Conservation (phyloP, 2,888 invertebrate species). For the Aproaerema taeniolella region DNA sequence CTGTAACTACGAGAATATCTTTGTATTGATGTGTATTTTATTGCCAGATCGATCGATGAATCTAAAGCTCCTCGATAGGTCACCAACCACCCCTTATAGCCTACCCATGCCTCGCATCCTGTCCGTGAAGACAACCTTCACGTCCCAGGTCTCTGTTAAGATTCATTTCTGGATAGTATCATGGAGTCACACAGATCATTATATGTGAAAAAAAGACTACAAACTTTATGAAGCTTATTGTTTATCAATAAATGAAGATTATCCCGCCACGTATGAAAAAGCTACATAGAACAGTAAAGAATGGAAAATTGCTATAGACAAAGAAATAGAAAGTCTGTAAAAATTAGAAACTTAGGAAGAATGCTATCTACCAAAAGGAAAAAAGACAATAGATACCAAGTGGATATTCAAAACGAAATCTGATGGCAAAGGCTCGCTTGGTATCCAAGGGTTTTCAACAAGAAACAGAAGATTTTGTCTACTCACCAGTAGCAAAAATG, state of each 20-base stretch:
- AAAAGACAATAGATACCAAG: conserved; percentile 8
- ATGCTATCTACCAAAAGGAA: conserved; percentile 3
- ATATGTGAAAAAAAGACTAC: too few relatives aligned
- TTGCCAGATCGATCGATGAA: too few relatives aligned
- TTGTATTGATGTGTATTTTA: too few relatives aligned
- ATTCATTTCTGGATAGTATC: too few relatives aligned
- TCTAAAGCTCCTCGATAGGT: too few relatives aligned
- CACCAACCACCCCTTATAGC: too few relatives aligned
- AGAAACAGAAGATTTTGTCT: neutral
- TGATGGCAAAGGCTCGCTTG: neutral
- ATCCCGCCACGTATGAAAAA: conserved; percentile 7
- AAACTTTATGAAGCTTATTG: too few relatives aligned
- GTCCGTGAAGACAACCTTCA: too few relatives aligned
- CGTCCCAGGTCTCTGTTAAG: too few relatives aligned
- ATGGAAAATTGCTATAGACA: conserved; percentile 11
- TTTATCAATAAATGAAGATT: neutral
- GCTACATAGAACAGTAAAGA: conserved; percentile 4
- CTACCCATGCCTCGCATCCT: too few relatives aligned
- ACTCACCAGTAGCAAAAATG: neutral
- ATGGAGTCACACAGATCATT: too few relatives aligned
- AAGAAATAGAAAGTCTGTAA: neutral
- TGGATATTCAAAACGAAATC: conserved; percentile 1
- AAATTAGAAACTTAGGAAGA: conserved; percentile 4
- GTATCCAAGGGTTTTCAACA: neutral
- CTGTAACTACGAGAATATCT: too few relatives aligned